phyloP scores from a whole-genome alignment of 1,140 invertebrate species.

The Microvelia longipes region DNA sequence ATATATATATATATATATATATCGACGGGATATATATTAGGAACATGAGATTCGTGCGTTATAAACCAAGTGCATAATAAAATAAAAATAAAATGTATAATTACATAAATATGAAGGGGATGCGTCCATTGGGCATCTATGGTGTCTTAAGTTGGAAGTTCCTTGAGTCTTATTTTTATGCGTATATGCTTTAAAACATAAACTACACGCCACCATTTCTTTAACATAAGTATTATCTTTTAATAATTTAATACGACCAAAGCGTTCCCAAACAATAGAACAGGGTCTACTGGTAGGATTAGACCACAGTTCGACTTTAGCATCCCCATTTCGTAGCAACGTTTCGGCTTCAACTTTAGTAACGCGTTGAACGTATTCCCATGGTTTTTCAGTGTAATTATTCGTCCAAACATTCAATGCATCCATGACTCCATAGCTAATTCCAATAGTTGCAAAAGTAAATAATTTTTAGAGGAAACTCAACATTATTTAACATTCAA shows the following conservation, averaged over 20 bases:
- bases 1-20: no score
- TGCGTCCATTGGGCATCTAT: neutral
- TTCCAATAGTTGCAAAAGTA: no score
- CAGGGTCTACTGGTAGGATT: neutral
- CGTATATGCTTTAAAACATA: constrained; percentile 6
- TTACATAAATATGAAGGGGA: neutral
- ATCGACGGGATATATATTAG: no score
- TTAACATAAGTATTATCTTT: neutral
- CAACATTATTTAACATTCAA: no score
- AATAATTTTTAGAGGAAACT: no score
- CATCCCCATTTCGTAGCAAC: neutral
- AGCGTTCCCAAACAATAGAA: neutral
- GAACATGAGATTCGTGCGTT: no score
- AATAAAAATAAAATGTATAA: no score
- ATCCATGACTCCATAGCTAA: neutral
- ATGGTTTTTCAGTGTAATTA: neutral
- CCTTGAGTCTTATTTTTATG: constrained; percentile 5
- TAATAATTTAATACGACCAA: neutral
- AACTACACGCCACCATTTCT: constrained; percentile 5
- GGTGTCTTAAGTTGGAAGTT: constrained; percentile 1
- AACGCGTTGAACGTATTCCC: neutral
- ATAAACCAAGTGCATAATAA: no score
- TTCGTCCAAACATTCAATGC: neutral
- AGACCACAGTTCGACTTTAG: neutral
- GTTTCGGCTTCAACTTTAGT: neutral